Base-by-base conservation (phyloP, 1,140 invertebrate genomes). In the Aethina tumida region DNA sequence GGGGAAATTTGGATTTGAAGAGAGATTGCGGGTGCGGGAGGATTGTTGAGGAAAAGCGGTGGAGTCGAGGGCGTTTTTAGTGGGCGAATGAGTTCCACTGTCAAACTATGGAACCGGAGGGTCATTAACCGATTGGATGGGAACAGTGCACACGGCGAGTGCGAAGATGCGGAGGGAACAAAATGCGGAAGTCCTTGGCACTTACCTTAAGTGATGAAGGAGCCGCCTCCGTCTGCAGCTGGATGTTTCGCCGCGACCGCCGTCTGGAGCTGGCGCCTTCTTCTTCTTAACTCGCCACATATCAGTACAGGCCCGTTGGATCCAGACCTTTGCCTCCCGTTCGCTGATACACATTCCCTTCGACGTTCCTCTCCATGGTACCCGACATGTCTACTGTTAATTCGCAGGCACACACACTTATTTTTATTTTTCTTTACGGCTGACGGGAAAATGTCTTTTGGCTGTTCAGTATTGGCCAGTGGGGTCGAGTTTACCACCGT, bases 261-360 rank as follows among this genome's bases (percentile, higher is more conserved):
- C 59, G 52, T 58, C 55, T 50, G 42, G 18, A 51, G 49, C 36
- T 55, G 55, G 39, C 37, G 43, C 47, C 47, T n/a, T n/a, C n/a
- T n/a, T n/a, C n/a, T n/a, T n/a, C n/a, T n/a, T n/a, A n/a, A 49
- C 47, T 45, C 45, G 14, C 12, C 19, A 47, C 51, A 52, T 54
- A 52, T 58, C 37, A 62, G 53, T 62, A 62, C 12, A 59, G 46
- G 40, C 58, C 58, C n/a, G 60, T 62, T 7, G 60, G 60, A 39
- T 62, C 60, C 39, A 62, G 41, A 24, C 50, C 44, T 42, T 61
- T 56, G 29, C 58, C 53, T 36, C 52, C 50, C 41, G 55, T 50
- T n/a, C n/a, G n/a, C n/a, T n/a, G n/a, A n/a, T n/a, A n/a, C n/a
- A n/a, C n/a, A n/a, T n/a, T n/a, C n/a, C n/a, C n/a, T n/a, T n/a